These are phyloP conservation scores for Chymomyza amoena DNA, from an alignment of 2,888 invertebrate species.

Conservation along the genomic window DNA sequence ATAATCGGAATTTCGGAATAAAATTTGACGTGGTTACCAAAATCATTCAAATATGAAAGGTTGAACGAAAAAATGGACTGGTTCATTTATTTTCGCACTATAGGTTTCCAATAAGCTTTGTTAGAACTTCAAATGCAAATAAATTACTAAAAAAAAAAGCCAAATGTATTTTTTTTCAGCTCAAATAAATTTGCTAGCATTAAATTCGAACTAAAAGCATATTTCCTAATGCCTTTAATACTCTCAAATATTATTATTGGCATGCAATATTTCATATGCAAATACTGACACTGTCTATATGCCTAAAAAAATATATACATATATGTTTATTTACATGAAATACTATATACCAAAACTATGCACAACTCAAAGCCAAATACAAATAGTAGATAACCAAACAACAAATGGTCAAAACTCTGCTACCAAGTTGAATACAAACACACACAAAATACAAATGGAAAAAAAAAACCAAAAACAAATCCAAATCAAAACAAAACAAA, in stretches of 20 bases:
- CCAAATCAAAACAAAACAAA: slow-evolving; percentile 41
- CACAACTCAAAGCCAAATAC: slow-evolving; percentile 13
- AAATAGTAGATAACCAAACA: slow-evolving; percentile 8
- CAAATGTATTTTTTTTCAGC: not conserved
- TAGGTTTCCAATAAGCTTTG: too few species aligned
- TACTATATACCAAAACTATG: not conserved
- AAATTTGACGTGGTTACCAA: too few species aligned
- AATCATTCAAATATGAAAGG: too few species aligned
- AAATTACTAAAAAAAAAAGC: too few species aligned
- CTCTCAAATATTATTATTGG: not conserved
- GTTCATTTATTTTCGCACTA: too few species aligned
- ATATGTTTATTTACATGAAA: not conserved
- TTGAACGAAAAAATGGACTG: too few species aligned
- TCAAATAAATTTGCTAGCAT: not conserved
- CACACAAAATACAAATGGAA: not conserved
- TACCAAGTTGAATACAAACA: too few species aligned
- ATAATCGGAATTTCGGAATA: too few species aligned
- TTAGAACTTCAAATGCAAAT: too few species aligned
- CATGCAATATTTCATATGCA: not conserved
- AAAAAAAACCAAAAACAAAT: slow-evolving; percentile 12
- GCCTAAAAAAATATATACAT: not conserved
- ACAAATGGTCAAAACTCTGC: too few species aligned
- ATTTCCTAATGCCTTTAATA: slow-evolving; percentile 2
- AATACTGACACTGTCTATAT: not conserved
- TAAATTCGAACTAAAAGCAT: not conserved